These are phyloP conservation scores for Saimiri boliviensis DNA, from an alignment of 2,113 vertebrate species.

Conservation along the genomic window DNA sequence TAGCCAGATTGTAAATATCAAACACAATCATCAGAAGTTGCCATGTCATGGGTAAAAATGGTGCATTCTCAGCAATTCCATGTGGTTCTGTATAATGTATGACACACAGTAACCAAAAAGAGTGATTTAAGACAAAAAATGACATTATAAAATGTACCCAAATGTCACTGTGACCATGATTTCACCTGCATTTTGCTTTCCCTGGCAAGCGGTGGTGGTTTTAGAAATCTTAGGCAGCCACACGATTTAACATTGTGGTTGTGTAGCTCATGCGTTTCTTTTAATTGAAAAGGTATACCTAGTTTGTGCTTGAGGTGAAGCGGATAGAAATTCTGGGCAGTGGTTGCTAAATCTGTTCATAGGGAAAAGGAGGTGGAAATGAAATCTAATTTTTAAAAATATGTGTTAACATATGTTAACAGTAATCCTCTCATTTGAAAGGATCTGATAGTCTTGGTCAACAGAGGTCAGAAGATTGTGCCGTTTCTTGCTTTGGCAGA, in stretches of 20 bases:
- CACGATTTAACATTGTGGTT: neutral
- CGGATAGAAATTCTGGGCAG: neutral
- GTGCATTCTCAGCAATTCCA: neutral
- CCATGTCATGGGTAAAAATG: neutral
- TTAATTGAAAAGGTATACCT: neutral
- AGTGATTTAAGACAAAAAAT: neutral
- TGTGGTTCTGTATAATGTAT: neutral
- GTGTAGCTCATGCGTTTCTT: neutral
- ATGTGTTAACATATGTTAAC: neutral
- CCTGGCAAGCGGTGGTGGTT: neutral
- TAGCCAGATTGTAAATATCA: neutral
- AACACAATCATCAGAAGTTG: neutral
- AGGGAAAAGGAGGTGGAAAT: neutral
- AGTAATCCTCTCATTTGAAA: neutral
- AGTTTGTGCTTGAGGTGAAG: neutral
- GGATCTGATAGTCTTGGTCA: neutral
- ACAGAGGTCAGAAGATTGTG: neutral
- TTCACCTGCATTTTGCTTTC: constrained; percentile 7
- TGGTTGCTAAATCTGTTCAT: neutral
- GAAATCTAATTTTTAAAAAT: constrained; percentile 1
- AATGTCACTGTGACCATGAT: neutral
- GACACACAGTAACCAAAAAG: neutral
- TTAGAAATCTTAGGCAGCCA: neutral
- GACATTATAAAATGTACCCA: neutral
- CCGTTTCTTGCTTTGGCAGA: neutral